Evolutionary conservation across 2,888 invertebrate species (phyloP).

Genomic region (Arge pagana): DNA sequence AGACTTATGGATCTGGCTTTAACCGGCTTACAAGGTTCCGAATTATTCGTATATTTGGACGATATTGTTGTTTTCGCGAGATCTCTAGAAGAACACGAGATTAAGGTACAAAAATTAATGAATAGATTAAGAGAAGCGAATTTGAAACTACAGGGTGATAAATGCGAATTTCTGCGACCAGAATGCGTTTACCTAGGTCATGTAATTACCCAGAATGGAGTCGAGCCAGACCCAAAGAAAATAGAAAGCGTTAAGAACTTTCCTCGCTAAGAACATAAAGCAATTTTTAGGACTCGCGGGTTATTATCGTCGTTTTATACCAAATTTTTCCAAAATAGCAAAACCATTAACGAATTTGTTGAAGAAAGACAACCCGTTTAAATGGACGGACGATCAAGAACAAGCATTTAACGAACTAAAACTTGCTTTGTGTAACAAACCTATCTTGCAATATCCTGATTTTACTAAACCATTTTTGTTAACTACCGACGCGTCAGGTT

Average conservation of each 20-base stretch:
- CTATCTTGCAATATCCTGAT: slow-evolving; percentile 25
- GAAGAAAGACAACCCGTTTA: slow-evolving; percentile 5
- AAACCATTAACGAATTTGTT: slow-evolving; percentile 6
- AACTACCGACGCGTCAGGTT: slow-evolving; percentile 32
- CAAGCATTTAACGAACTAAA: slow-evolving; percentile 10
- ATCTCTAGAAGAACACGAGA: background rate
- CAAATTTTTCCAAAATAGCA: background rate
- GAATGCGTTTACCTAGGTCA: background rate
- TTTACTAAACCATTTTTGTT: slow-evolving; percentile 27
- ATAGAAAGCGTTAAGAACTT: background rate
- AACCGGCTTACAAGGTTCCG: background rate
- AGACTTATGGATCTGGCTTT: background rate
- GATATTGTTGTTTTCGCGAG: background rate
- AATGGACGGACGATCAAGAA: background rate
- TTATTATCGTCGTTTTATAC: background rate
- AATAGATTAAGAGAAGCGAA: background rate
- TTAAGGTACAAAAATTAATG: background rate
- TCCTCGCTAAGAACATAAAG: background rate
- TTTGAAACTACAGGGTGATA: background rate
- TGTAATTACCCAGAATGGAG: background rate
- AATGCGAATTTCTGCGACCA: slow-evolving; percentile 2
- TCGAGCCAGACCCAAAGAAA: background rate
- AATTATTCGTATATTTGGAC: background rate
- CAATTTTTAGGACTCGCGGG: background rate
- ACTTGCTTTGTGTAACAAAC: background rate